Base-by-base conservation (phyloP, 2,888 invertebrate genomes). In the Ophion costatus region DNA sequence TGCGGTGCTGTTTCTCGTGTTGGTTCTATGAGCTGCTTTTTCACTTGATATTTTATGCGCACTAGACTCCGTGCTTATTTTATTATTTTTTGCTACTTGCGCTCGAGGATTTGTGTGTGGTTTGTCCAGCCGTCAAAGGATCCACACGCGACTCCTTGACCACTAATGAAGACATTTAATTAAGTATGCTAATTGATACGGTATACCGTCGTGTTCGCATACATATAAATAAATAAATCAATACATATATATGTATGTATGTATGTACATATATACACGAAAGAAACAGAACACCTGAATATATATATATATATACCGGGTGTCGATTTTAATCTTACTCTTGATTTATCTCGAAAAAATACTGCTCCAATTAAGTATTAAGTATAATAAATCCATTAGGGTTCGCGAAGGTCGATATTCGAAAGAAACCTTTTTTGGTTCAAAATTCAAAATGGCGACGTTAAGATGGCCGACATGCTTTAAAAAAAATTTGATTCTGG, bases 141-240 rank as follows among this genome's bases (percentile, higher is more conserved):
- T 59, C 73, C 77, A 66, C 67, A 67, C 64, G 67, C 69, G 67
- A 64, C 45, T 74, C 57, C 59, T 61, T 42, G 80, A 17, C 69
- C 71, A 76, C 57, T 84, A 84, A 81, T 84, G 84, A 84, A 84
- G 84, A 77, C 84, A 84, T 84, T 84, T 78, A 81, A 84, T 81
- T 78, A 78, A 84, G 78, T 78, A 84, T 84, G 84, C 81, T 84
- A 84, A 84, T 84, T 74, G 81, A 83, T 80, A 71, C 80, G 71
- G 64, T 64, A 64, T 51, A 61, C 69, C 29, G 64, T 71, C 83
- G 75, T 22, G 61, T 74, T 69, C 24, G 24, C 63, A 11, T n/a
- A 45, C 6, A 24, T 64, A 9, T 51, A 24, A n/a, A 42, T n/a
- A 61, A 20, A 6, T 57, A 22, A n/a, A 22, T 38, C 22, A 20